Conservation (phyloP, 2,113 vertebrate species). For the Trogon surrucura region DNA sequence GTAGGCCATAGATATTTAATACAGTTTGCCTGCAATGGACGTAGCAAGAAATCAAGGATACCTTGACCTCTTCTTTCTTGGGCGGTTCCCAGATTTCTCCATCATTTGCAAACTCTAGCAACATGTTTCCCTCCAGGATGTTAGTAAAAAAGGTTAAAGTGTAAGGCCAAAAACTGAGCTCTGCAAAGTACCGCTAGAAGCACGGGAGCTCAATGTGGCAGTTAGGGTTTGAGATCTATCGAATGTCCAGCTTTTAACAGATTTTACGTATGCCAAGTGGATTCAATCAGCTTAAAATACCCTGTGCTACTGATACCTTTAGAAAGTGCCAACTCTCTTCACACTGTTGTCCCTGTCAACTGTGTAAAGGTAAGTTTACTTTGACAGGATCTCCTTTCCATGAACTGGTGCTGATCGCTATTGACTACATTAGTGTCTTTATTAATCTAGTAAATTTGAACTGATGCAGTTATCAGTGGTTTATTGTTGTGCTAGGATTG, state of each 20-base stretch:
- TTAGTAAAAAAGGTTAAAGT: background rate
- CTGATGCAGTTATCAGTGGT: background rate
- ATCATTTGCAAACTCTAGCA: background rate
- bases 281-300: conserved; percentile 63
- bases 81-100: background rate
- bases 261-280: conserved; percentile 21
- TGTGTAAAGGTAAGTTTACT: conserved; percentile 34
- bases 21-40: background rate
- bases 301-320: conserved; percentile 21
- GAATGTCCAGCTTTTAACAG: conserved; percentile 45
- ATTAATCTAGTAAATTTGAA: conserved; percentile 42
- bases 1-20: background rate
- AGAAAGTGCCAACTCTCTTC: conserved; percentile 49
- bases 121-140: background rate
- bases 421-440: conserved; percentile 41
- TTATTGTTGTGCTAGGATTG: conserved; percentile 27
- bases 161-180: background rate
- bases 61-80: background rate
- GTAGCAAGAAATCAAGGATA: background rate
- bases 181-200: background rate
- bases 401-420: background rate
- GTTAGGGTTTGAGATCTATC: conserved; percentile 28
- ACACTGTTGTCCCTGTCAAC: conserved; percentile 13
- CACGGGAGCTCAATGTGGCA: background rate
- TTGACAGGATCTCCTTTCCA: conserved; percentile 52